phyloP scores from a whole-genome alignment of 2,888 invertebrate species.

The Parnassius orleans region DNA sequence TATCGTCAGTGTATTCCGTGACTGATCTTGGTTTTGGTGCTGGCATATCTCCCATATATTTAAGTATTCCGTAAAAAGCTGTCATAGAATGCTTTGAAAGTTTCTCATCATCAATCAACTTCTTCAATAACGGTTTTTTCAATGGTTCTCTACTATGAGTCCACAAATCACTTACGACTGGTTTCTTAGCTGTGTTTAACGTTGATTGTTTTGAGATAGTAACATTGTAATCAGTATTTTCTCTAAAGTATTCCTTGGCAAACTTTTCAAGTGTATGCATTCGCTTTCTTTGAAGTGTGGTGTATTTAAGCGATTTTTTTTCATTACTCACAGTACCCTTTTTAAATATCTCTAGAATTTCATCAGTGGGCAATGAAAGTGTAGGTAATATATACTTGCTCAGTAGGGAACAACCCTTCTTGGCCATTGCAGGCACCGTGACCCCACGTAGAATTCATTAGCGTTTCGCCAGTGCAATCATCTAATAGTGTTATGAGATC shows the following conservation, averaged over 20 bases:
- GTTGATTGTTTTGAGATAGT: slow-evolving; percentile 84
- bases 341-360: slow-evolving; percentile 84
- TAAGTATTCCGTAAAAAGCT: slow-evolving; percentile 87
- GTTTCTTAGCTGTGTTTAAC: slow-evolving; percentile 83
- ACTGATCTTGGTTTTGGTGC: slow-evolving; percentile 86
- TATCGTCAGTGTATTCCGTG: slow-evolving; percentile 93
- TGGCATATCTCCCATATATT: slow-evolving; percentile 95
- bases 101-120: slow-evolving; percentile 85
- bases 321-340: slow-evolving; percentile 76
- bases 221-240: slow-evolving; percentile 63
- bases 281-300: slow-evolving; percentile 83
- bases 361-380: slow-evolving; percentile 85
- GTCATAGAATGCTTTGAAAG: slow-evolving; percentile 86
- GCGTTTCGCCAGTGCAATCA: slow-evolving; percentile 86
- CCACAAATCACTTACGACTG: slow-evolving; percentile 89
- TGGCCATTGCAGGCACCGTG: slow-evolving; percentile 85
- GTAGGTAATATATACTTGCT: slow-evolving; percentile 94
- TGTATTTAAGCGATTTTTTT: slow-evolving; percentile 71
- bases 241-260: slow-evolving; percentile 90
- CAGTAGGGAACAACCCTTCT: slow-evolving; percentile 92
- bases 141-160: slow-evolving; percentile 90
- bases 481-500: slow-evolving; percentile 91
- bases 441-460: slow-evolving; percentile 87
- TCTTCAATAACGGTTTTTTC: slow-evolving; percentile 89
- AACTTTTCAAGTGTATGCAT: slow-evolving; percentile 92